Evolutionary conservation across 1,140 invertebrate genomes (phyloP).

Genomic region (Chymomyza costata): DNA sequence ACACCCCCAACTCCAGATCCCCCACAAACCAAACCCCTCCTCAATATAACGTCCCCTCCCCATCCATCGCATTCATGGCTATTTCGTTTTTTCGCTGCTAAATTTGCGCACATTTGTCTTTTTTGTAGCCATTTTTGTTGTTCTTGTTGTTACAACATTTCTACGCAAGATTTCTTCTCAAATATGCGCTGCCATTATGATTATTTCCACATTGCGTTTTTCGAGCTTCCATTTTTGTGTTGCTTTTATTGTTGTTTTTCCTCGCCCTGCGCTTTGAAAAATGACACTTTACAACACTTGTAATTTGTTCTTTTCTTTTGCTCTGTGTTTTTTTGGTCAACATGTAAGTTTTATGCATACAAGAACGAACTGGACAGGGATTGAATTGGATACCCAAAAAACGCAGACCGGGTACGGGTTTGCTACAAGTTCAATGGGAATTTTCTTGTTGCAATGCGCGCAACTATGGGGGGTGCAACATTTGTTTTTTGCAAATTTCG

Average conservation of each 20-base stretch:
- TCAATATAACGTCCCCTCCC: too few species aligned
- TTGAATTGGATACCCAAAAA: too few species aligned
- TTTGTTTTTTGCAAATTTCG: slow-evolving; percentile 30
- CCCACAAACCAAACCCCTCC: too few species aligned
- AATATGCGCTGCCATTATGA: slow-evolving; percentile 68
- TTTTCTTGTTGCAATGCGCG: slow-evolving; percentile 1
- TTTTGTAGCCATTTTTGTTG: slow-evolving; percentile 42
- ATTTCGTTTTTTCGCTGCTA: slow-evolving; percentile 57
- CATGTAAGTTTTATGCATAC: too few species aligned
- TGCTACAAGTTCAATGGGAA: background rate
- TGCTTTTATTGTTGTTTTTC: slow-evolving; percentile 21
- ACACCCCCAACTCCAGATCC: too few species aligned
- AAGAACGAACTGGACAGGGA: background rate
- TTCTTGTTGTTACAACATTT: slow-evolving; percentile 62
- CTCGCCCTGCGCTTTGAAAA: slow-evolving; percentile 55
- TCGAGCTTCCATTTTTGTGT: background rate
- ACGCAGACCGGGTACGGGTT: too few species aligned
- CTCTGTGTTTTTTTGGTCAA: background rate
- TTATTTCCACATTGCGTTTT: slow-evolving; percentile 63
- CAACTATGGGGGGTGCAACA: slow-evolving; percentile 24
- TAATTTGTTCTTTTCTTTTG: slow-evolving; percentile 56
- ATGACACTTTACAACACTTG: slow-evolving; percentile 72
- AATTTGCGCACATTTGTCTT: slow-evolving; percentile 66
- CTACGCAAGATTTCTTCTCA: slow-evolving; percentile 66
- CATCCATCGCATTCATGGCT: too few species aligned